A percentile compares a stretch with the other conserved stretches of the same genome.
Evolutionary conservation across 2,888 invertebrate species (phyloP).

Genomic region (Rhynchonema sp.): DNA sequence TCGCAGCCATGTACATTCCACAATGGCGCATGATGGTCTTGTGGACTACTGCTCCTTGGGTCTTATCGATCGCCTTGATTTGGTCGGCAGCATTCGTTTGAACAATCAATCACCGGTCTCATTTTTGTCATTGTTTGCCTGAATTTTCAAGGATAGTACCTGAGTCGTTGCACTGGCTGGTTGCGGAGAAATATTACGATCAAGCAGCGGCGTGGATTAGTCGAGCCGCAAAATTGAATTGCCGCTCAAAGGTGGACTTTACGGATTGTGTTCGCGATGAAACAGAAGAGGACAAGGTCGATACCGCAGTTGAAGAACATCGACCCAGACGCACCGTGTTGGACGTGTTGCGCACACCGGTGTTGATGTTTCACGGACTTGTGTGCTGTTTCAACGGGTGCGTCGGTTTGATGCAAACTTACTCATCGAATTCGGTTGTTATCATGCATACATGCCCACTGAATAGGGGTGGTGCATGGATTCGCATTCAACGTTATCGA

Average conservation of each 20-base stretch:
- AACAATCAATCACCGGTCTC: no score
- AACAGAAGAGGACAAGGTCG: background rate
- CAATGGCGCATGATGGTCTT: background rate
- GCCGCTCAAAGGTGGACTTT: background rate
- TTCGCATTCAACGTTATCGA: no score
- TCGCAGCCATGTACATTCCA: background rate
- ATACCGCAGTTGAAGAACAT: background rate
- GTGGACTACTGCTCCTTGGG: background rate
- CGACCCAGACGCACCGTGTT: background rate
- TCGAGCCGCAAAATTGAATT: background rate
- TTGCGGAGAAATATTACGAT: background rate
- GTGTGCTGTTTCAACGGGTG: background rate
- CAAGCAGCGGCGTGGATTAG: background rate
- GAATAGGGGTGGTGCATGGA: no score
- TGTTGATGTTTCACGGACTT: background rate
- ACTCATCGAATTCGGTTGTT: no score
- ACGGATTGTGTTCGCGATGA: background rate
- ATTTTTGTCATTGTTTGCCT: no score
- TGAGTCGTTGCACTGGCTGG: background rate
- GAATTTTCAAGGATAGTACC: constrained; percentile 1
- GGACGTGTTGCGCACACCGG: background rate
- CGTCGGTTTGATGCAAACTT: no score
- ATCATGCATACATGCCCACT: no score
- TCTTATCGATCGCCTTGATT: background rate
- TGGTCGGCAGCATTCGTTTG: background rate